phyloP scores from a whole-genome alignment of 1,140 invertebrate species.

The Drosophila melanogaster region Release_6_plus_ISO1_MT NT_037436.4:20123501-20124000 shows the following conservation, averaged over 20 bases:
- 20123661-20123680: constrained; percentile 5
- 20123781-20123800: constrained; percentile 23
- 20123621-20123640: constrained; percentile 10
- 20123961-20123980: not conserved
- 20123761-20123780: constrained; percentile 8
- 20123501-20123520: constrained; percentile 18
- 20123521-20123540: constrained; percentile 9
- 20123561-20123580: constrained; percentile 51
- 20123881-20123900: not conserved
- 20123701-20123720: constrained; percentile 21
- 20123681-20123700: constrained; percentile 2
- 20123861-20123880: constrained; percentile 3
- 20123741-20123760: constrained; percentile 4
- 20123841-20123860: not conserved
- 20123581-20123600: constrained; percentile 5
- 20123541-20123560: constrained; percentile 56
- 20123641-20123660: constrained; percentile 22
- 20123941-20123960: not conserved
- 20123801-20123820: constrained; percentile 10
- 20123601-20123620: constrained; percentile 31
- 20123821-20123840: constrained; percentile 3
- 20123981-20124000: not conserved
- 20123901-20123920: not conserved
- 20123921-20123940: not conserved
- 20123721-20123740: too few relatives aligned